These are phyloP conservation scores for Himalopsyche tibetana DNA, from an alignment of 2,888 invertebrate genomes.

Conservation along the genomic window DNA sequence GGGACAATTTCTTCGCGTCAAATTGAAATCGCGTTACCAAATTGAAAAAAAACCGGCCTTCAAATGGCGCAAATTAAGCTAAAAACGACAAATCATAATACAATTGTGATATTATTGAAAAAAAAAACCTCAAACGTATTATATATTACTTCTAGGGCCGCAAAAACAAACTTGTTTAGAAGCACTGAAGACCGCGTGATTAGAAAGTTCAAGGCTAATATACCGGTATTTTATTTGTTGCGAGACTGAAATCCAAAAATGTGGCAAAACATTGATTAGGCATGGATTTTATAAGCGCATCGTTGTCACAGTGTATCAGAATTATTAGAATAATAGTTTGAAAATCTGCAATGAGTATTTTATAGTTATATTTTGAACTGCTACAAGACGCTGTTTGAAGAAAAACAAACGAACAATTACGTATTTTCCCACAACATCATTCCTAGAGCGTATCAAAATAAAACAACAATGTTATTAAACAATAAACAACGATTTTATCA, in stretches of 20 bases:
- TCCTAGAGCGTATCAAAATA: no score
- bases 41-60: no score
- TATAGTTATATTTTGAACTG: background rate
- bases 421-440: no score
- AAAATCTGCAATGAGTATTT: background rate
- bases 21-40: no score
- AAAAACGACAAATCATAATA: no score
- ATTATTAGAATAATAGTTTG: background rate
- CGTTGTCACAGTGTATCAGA: background rate
- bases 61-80: no score
- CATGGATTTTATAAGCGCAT: background rate
- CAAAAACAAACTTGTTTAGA: background rate
- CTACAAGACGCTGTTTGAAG: background rate
- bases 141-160: background rate
- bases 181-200: background rate
- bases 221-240: background rate
- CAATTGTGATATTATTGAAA: no score
- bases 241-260: background rate
- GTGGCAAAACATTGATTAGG: background rate
- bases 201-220: constrained; percentile 8
- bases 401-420: background rate
- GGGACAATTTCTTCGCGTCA: no score
- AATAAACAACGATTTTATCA: no score
- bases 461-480: no score
- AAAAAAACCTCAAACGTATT: no score